Evolutionary conservation across 2,113 vertebrate genomes (phyloP), one percentile per base, ranked within the genome.

Genomic region (Chaetodon trifascialis): DNA sequence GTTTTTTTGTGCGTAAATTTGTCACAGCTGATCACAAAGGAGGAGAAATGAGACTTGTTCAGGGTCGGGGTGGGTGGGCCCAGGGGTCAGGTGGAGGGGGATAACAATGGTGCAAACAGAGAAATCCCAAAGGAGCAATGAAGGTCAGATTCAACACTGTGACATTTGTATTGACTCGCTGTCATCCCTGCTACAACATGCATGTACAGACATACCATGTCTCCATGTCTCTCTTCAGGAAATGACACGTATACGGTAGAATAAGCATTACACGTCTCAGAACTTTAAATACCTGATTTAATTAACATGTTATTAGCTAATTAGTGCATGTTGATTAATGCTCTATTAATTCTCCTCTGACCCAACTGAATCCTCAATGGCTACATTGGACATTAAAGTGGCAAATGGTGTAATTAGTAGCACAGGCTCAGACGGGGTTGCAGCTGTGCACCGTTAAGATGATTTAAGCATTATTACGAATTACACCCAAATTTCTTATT

Each of bases 301-400:
- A 95, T 95, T 95, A 95, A 93, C 94, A 93, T 38, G 76, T 93
- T 94, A 95, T 94, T 94, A 94, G 92, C 89, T 94, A 95, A 95
- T 95, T 94, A 94, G 93, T 72, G 52, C 85, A 70, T 92, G 93
- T 91, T 95, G 91, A 95, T 94, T 93, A 95, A 95, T 90, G 95
- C 92, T 92, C 94, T 93, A 93, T 95, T 95, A 95, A 95, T 94
- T 90, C 91, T 92, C 84, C 87, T 76, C 80, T 87, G 94, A 92
- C 82, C 85, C 80, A 87, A 85, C 82, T 91, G 87, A 94, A 91
- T 89, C 80, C 91, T 93, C 92, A 75, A 82, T 82, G 89, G 87
- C 87, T 89, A 84, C 36, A 5, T 78, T 87, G 85, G 85, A 92
- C 91, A 93, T 94, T 88, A 89, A 93, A 93, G 88, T 79, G 86